Evolutionary conservation across 2,113 vertebrate species (phyloP).

Genomic region (Riparia riparia): DNA sequence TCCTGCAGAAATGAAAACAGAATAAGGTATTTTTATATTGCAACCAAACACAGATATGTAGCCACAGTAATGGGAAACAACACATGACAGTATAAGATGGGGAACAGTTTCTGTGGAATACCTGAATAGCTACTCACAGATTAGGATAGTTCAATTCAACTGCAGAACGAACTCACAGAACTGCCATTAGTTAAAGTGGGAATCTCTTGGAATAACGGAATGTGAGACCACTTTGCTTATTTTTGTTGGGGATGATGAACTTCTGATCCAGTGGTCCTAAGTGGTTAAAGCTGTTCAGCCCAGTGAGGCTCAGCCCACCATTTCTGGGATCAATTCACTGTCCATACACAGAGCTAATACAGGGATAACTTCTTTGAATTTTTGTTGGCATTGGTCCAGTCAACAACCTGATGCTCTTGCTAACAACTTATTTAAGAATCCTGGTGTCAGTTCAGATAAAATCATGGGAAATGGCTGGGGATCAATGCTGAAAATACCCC

Average conservation of each 20-base stretch:
- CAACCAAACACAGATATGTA: background rate
- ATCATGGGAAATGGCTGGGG: background rate
- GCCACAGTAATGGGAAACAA: background rate
- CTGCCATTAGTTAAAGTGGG: background rate
- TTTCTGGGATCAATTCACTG: background rate
- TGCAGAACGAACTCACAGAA: background rate
- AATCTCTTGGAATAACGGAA: background rate
- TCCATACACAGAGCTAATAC: background rate
- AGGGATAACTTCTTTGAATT: no score
- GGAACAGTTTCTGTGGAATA: background rate
- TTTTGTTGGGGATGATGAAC: background rate
- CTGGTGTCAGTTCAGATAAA: background rate
- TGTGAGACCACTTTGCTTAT: accelerated
- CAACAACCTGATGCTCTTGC: background rate
- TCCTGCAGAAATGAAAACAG: background rate
- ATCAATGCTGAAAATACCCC: background rate
- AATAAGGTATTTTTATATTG: background rate
- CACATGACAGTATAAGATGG: accelerated
- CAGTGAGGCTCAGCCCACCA: background rate
- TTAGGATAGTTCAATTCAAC: background rate
- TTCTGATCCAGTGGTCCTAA: background rate
- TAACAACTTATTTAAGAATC: background rate
- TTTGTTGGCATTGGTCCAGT: background rate
- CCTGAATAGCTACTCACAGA: background rate
- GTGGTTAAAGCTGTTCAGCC: background rate